Conservation (phyloP, 2,797 vertebrate genomes). For the Phataginus tricuspis region DNA sequence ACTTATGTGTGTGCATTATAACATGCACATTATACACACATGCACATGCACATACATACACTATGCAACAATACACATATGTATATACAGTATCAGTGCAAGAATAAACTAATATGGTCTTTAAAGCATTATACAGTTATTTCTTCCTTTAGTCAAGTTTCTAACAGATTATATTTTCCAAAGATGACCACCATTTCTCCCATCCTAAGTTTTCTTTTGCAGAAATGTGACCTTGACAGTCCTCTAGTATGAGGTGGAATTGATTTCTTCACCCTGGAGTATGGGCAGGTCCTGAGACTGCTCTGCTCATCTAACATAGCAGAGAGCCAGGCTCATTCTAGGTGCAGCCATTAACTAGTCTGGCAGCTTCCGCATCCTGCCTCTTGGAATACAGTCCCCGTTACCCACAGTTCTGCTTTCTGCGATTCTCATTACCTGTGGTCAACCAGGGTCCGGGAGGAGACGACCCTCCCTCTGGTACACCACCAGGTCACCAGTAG, state of each 20-base stretch:
- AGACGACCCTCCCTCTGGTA: no score
- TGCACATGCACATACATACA: neutral
- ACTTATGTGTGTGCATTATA: neutral
- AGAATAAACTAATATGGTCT: neutral
- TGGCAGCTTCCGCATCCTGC: neutral
- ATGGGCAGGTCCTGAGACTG: neutral
- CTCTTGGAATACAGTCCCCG: neutral
- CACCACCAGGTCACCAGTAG: no score
- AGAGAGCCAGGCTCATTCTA: neutral
- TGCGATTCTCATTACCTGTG: no score
- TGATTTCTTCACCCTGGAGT: constrained; percentile 2
- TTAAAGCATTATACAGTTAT: neutral
- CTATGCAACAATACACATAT: neutral
- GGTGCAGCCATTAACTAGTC: neutral
- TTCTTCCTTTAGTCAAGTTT: constrained; percentile 22
- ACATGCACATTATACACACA: neutral
- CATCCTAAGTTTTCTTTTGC: neutral
- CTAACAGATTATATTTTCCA: neutral
- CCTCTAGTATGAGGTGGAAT: neutral
- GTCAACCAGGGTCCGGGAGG: no score
- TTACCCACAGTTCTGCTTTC: no score
- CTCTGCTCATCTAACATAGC: neutral
- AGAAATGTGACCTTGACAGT: constrained; percentile 1
- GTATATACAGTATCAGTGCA: neutral
- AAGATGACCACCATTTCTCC: neutral